Conservation (phyloP, 2,113 vertebrate species). For the Fregata magnificens region DNA sequence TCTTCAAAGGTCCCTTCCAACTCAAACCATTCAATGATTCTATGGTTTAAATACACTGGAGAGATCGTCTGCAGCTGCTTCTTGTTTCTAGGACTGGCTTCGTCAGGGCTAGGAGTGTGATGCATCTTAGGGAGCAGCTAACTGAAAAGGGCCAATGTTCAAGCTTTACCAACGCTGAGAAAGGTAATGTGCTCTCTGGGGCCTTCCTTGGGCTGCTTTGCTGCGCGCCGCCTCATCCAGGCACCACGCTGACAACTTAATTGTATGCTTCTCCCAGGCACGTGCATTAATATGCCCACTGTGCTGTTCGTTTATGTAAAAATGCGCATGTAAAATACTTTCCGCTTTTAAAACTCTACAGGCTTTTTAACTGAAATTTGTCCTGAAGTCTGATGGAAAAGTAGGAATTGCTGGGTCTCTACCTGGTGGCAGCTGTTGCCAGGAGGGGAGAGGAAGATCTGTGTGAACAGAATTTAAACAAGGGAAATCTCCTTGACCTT, state of each 20-base stretch:
- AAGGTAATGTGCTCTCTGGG: constrained; percentile 66
- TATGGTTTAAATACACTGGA: background rate
- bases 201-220: background rate
- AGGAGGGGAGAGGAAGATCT: background rate
- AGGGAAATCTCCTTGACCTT: background rate
- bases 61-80: background rate
- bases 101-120: constrained; percentile 78
- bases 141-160: constrained; percentile 79
- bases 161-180: constrained; percentile 89
- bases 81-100: constrained; percentile 78
- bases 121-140: constrained; percentile 85
- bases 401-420: background rate
- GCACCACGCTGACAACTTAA: background rate
- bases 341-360: background rate
- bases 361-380: background rate
- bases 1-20: background rate
- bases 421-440: background rate
- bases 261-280: background rate
- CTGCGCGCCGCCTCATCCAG: background rate
- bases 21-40: background rate
- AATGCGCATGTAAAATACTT: background rate
- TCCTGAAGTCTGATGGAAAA: background rate
- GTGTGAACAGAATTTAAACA: background rate
- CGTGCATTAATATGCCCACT: background rate
- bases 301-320: background rate